Evolutionary conservation across 2,113 vertebrate species (phyloP), one percentile per base, ranked within the genome.

Genomic region (Mesitornis unicolor): DNA sequence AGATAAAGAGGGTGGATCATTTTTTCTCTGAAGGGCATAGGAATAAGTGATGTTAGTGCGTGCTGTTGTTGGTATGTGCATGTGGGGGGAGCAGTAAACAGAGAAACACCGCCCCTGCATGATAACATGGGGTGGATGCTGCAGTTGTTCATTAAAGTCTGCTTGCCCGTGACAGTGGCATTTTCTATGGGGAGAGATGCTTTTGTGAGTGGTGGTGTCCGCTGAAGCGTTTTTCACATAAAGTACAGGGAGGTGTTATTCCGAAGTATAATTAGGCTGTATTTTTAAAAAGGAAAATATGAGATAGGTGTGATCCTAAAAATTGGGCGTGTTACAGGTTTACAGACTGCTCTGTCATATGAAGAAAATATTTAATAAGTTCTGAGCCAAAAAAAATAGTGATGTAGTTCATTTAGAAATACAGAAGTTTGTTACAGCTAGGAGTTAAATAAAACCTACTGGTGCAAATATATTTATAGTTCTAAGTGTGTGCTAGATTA

Each of bases 241-340:
- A 61, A 63, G 18, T 91, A 38, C 31, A 56, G 87, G 36, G 86
- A 96, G 36, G n/a, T 74, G 18, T 82, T 77, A 70, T 84, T 90
- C 71, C 50, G 61, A 74, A 96, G 51, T 31, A 18, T 89, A 75
- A 96, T 87, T 81, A 87, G 15, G 31, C 48, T 64, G 69, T 84
- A 43, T 87, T 82, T 97, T 84, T 84, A 18, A 78, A 94, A 77
- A 90, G 89, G 89, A 96, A 96, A 96, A 92, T 60, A 84, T 74
- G 88, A 94, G 68, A 67, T 89, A 94, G 90, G 85, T 96, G 92
- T 95, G 88, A 95, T 86, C 78, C 56, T 80, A 57, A 95, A 91
- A 93, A 81, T 19, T 84, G 83, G 93, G 79, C 0, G 82, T 96
- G 87, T 94, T 93, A 38, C 73, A 85, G 73, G 73, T 87, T 96